phyloP scores from a whole-genome alignment of 2,113 vertebrate genomes.

The Gasterosteus nipponicus region DNA sequence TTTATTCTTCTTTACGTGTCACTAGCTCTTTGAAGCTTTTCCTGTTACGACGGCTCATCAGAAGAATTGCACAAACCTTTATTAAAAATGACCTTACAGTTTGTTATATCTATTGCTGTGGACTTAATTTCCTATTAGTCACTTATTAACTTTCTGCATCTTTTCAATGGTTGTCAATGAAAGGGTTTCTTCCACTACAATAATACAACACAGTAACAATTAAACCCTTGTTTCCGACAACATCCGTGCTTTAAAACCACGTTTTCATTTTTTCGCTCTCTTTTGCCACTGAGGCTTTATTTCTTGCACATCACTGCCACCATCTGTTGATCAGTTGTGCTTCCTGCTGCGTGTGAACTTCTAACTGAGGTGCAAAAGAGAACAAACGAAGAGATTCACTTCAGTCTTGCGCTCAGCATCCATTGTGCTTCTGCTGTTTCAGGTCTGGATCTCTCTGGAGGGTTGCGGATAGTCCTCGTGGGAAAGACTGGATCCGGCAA shows the following conservation, averaged over 20 bases:
- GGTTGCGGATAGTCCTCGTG: conserved; percentile 76
- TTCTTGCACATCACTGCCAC: neutral
- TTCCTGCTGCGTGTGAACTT: neutral
- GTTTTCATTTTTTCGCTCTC: neutral
- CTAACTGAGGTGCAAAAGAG: accelerated
- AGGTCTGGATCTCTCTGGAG: conserved; percentile 67
- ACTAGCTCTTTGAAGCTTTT: neutral
- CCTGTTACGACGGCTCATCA: neutral
- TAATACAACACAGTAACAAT: neutral
- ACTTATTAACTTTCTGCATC: neutral
- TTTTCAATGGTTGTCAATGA: neutral
- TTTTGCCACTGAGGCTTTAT: neutral
- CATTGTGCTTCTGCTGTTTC: conserved; percentile 14
- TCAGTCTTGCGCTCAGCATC: neutral
- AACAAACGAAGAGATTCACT: neutral
- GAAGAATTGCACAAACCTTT: neutral
- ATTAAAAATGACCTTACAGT: neutral
- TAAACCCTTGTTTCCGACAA: neutral
- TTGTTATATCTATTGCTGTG: neutral
- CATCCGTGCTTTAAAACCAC: neutral
- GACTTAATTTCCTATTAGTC: neutral
- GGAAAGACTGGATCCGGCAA: conserved; percentile 81
- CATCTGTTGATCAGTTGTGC: neutral
- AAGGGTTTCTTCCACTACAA: neutral
- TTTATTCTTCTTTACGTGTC: neutral